Evolutionary conservation across 2,113 vertebrate species (phyloP), one percentile per base, ranked within the genome.

Genomic region (Aptenodytes forsteri): DNA sequence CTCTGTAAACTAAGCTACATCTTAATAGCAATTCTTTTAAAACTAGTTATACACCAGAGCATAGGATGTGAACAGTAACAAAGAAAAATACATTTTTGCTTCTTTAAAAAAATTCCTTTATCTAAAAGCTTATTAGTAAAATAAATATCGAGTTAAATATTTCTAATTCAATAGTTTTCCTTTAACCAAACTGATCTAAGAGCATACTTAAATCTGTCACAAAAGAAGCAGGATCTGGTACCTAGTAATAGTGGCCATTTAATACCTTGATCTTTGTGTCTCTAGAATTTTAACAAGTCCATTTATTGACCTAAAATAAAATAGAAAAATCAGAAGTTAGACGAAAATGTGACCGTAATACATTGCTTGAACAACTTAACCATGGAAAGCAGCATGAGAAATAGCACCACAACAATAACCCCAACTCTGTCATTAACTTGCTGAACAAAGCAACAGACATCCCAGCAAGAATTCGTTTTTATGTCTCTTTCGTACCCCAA

Each of bases 261-360:
- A 98, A 97, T 98, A 99, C 99, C 98, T 99, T 97, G 99, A 99
- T 98, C 98, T 99, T 93, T 99, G 99, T n/a, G 99, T 99, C 98
- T 99, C 99, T 93, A 99, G 56, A 96, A 99, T 98, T 98, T 98
- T 99, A 64, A 98, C 99, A 61, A 99, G 97, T 96, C 99, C 99
- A 96, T 99, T 99, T 97, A 99, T 99, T 94, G 99, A 99, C 85
- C 99, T 99, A 94, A 97, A 95, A 98, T 83, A 96, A 97, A 97
- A 84, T 1, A 79, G 70, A 94, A 93, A 96, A 89, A 90, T 40
- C 32, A 34, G 38, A 86, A 87, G 30, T 86, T 76, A 90, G 19
- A 75, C 23, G 32, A 69, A 89, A 96, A 83, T 4, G 32, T 44
- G 90, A 64, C 14, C 0, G 1, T 34, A 82, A 90, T 16, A 49